These are phyloP conservation scores for Tridacna gigas DNA, from an alignment of 2,888 invertebrate species.

Conservation along the genomic window DNA sequence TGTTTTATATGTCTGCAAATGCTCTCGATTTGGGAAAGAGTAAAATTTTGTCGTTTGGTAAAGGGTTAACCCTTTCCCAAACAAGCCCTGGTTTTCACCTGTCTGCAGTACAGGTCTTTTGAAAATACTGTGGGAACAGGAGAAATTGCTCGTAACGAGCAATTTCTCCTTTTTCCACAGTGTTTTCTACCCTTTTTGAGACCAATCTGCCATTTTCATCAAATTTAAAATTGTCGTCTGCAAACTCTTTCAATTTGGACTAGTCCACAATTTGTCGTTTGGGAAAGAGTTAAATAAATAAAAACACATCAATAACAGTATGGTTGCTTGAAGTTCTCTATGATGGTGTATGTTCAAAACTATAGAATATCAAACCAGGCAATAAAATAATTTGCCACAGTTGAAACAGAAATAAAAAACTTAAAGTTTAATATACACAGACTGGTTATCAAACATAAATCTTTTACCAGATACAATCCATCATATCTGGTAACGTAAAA, in stretches of 20 bases:
- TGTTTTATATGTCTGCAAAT: neutral
- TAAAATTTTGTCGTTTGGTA: neutral
- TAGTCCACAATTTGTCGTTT: too few species aligned
- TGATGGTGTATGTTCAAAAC: too few species aligned
- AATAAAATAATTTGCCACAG: too few species aligned
- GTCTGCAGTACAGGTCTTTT: neutral
- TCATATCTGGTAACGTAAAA: neutral
- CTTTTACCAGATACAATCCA: neutral
- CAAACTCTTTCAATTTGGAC: too few species aligned
- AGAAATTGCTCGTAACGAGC: neutral
- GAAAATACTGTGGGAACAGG: neutral
- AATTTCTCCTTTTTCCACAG: too few species aligned
- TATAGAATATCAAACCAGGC: too few species aligned
- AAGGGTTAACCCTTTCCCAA: neutral
- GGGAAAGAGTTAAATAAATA: too few species aligned
- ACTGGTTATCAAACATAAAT: slow-evolving; percentile 6
- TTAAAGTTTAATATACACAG: neutral
- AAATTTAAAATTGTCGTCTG: too few species aligned
- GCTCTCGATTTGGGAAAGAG: neutral
- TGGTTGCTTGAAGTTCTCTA: too few species aligned
- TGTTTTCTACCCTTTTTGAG: too few species aligned
- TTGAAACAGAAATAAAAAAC: neutral
- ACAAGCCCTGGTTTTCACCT: neutral
- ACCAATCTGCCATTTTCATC: too few species aligned
- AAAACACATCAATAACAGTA: neutral